phyloP scores from a whole-genome alignment of 2,888 invertebrate genomes.

The Philhelius pedissequus region DNA sequence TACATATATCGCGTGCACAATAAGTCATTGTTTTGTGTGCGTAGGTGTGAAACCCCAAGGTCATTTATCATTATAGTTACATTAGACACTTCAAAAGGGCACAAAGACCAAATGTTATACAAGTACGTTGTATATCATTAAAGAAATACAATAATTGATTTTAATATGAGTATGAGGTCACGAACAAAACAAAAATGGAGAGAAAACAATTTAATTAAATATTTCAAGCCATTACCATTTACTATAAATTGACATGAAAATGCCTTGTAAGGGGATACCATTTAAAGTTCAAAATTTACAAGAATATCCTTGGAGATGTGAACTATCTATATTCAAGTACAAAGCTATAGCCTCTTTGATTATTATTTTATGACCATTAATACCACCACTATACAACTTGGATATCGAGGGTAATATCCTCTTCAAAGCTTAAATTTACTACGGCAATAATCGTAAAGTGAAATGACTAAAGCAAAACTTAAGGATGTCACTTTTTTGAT shows the following conservation, averaged over 20 bases:
- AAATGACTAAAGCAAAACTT: background rate
- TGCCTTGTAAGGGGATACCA: background rate
- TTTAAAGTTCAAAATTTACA: background rate
- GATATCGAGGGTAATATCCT: slow-evolving; percentile 16
- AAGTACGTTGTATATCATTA: background rate
- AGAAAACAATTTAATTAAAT: background rate
- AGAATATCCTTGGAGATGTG: background rate
- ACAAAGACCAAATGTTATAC: background rate
- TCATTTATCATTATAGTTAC: background rate
- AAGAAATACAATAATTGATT: background rate
- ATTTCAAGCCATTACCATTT: background rate
- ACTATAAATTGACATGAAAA: background rate
- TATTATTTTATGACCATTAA: slow-evolving; percentile 16
- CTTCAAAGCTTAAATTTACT: slow-evolving; percentile 25
- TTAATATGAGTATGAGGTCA: background rate
- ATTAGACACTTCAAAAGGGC: background rate
- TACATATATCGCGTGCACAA: background rate
- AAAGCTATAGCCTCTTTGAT: background rate
- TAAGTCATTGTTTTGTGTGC: background rate
- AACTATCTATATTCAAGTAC: background rate
- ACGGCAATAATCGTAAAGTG: background rate
- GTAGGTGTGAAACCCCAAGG: background rate
- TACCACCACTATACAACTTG: background rate
- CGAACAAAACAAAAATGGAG: background rate
- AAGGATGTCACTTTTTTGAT: background rate